A percentile compares a stretch with the other conserved stretches of the same genome.
These are phyloP conservation scores for Darevskia mixta DNA, from an alignment of 2,797 vertebrate species.

Conservation along the genomic window DNA sequence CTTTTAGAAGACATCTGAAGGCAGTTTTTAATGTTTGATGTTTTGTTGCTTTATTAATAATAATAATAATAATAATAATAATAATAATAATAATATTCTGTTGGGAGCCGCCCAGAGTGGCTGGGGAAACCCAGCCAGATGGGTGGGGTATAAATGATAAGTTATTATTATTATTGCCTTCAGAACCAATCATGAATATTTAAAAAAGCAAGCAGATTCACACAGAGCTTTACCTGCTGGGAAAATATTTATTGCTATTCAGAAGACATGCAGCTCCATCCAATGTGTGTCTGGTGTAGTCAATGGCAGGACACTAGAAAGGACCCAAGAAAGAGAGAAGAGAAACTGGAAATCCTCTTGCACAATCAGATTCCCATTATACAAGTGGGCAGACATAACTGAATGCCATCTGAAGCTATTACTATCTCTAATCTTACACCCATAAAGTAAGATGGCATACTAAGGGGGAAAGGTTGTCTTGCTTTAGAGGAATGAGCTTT, in stretches of 20 bases:
- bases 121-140: no score
- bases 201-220: not conserved
- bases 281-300: slow-evolving; percentile 98
- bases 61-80: no score
- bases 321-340: not conserved
- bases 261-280: slow-evolving; percentile 98
- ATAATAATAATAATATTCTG: no score
- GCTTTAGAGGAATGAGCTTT: not conserved
- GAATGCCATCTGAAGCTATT: no score
- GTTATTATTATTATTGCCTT: not conserved
- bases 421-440: not conserved
- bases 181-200: not conserved
- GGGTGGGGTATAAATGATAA: no score
- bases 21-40: no score
- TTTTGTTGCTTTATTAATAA: no score
- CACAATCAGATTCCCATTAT: no score
- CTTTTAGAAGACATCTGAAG: no score
- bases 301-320: slow-evolving; percentile 96
- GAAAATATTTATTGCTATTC: slow-evolving; percentile 99
- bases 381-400: no score
- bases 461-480: not conserved
- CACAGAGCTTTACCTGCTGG: slow-evolving; percentile 90
- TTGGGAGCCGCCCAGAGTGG: no score
- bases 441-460: not conserved
- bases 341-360: no score